Evolutionary conservation across 2,797 vertebrate genomes (phyloP).

Genomic region (Sebastes diaconus): DNA sequence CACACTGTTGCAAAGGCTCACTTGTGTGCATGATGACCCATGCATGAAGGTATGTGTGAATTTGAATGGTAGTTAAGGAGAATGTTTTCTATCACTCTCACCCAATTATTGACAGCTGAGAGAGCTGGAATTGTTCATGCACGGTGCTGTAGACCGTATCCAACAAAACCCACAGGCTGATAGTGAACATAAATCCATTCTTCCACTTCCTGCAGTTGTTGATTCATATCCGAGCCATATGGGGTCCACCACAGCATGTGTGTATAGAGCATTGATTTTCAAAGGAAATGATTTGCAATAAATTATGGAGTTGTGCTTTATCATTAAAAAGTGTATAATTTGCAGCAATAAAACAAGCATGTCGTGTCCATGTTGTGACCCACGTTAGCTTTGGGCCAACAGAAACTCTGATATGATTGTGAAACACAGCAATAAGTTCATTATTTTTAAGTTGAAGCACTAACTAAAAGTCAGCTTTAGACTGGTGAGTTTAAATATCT

Average conservation of each 20-base stretch:
- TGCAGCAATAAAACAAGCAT: too few species aligned
- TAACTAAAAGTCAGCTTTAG: too few species aligned
- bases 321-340: too few species aligned
- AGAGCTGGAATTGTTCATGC: neutral
- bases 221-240: neutral
- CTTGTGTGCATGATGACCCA: conserved; percentile 13
- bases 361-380: too few species aligned
- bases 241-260: neutral
- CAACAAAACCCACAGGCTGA: neutral
- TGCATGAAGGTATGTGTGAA: conserved; percentile 3
- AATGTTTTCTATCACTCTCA: conserved; percentile 9
- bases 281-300: too few species aligned
- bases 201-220: neutral
- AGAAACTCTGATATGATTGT: too few species aligned
- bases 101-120: conserved; percentile 2
- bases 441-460: too few species aligned
- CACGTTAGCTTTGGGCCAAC: too few species aligned
- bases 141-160: neutral
- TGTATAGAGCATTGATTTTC: neutral
- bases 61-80: conserved; percentile 24
- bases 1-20: conserved; percentile 4
- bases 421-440: too few species aligned
- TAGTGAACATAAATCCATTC: neutral
- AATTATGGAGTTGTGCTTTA: too few species aligned
- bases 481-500: too few species aligned